A percentile compares a stretch with the other conserved stretches of the same genome.
These are phyloP conservation scores for Pheosia tremula DNA, from an alignment of 2,888 invertebrate genomes.

Conservation along the genomic window DNA sequence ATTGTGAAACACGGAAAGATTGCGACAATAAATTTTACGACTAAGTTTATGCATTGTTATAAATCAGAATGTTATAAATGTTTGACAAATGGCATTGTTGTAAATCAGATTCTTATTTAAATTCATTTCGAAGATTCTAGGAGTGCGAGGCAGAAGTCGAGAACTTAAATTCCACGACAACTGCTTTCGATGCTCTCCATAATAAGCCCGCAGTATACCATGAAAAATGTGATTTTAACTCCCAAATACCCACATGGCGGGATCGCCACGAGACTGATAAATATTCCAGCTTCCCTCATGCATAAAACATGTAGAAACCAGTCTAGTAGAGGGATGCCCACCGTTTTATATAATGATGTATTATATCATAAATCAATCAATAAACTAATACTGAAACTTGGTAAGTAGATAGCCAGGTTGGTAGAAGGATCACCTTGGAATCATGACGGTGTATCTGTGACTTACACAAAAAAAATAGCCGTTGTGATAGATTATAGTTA, in stretches of 20 bases:
- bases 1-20: slow-evolving; percentile 14
- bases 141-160: too few relatives aligned
- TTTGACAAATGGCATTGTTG: too few relatives aligned
- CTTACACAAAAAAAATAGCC: too few relatives aligned
- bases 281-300: neutral
- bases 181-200: neutral
- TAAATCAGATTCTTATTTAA: too few relatives aligned
- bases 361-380: too few relatives aligned
- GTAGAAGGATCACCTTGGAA: too few relatives aligned
- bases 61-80: neutral
- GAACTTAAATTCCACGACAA: neutral
- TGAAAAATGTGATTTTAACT: slow-evolving; percentile 4
- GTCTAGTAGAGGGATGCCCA: neutral
- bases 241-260: neutral
- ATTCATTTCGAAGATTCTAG: too few relatives aligned
- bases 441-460: too few relatives aligned
- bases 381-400: too few relatives aligned
- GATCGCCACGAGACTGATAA: neutral
- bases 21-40: slow-evolving; percentile 24
- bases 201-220: neutral
- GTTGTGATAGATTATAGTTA: too few relatives aligned
- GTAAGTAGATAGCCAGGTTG: too few relatives aligned
- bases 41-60: neutral
- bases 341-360: too few relatives aligned
- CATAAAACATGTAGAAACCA: neutral